These are phyloP conservation scores for Holothuria glaberrima DNA, from an alignment of 35 echinoderm and acorn worm species.

Conservation along the genomic window DNA sequence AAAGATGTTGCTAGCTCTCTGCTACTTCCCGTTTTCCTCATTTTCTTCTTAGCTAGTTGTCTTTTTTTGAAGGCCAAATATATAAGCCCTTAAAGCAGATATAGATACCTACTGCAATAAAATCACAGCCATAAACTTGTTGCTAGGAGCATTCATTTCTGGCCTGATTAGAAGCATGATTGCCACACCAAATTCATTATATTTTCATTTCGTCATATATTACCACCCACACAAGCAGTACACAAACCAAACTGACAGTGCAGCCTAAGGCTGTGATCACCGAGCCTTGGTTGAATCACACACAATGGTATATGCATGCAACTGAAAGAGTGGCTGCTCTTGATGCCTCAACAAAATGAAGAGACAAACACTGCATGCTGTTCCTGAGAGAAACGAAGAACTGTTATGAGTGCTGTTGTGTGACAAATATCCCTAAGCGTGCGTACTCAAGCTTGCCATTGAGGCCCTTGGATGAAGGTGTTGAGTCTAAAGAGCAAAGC, in stretches of 20 bases:
- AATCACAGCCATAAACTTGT: slow-evolving; percentile 16
- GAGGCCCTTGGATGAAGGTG: slow-evolving; percentile 25
- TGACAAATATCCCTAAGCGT: slow-evolving; percentile 27
- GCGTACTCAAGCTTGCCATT: slow-evolving; percentile 21
- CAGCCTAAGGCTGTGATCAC: slow-evolving; percentile 19
- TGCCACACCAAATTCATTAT: slow-evolving; percentile 26
- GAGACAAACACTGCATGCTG: not conserved
- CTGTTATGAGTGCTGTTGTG: slow-evolving; percentile 5
- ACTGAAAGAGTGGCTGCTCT: not conserved
- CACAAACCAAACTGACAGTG: slow-evolving; percentile 31
- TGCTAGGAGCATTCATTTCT: slow-evolving; percentile 31
- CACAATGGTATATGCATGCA: not conserved
- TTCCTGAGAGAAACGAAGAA: not conserved
- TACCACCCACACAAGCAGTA: slow-evolving; percentile 17
- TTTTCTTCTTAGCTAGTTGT: too few species aligned
- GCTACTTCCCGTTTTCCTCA: too few species aligned
- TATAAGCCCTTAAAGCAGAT: too few species aligned
- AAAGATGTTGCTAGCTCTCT: too few species aligned
- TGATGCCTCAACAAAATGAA: not conserved
- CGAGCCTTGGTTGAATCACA: slow-evolving; percentile 45
- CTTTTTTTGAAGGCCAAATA: too few species aligned
- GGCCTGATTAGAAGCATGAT: slow-evolving; percentile 15
- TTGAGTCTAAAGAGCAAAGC: not conserved
- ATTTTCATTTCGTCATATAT: slow-evolving; percentile 35
- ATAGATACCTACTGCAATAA: too few species aligned